A percentile compares a stretch with the other conserved stretches of the same genome.
These are phyloP conservation scores for Chascanopsetta lugubris DNA, from an alignment of 2,113 vertebrate genomes.

Conservation along the genomic window DNA sequence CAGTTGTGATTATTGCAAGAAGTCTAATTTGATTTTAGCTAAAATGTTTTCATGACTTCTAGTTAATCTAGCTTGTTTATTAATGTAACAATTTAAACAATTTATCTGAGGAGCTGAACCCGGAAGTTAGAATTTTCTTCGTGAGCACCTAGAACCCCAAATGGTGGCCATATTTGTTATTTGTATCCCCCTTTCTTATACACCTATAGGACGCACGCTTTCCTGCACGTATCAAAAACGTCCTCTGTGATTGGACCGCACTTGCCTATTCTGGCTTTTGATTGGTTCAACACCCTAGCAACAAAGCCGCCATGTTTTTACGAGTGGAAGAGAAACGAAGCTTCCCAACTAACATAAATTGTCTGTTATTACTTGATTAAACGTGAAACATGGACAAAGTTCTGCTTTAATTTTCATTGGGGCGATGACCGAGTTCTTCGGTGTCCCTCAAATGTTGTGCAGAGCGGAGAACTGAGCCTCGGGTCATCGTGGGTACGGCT, in stretches of 20 bases:
- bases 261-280: slow-evolving; percentile 56
- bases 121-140: too few species aligned
- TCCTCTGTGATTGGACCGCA: slow-evolving; percentile 64
- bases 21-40: too few species aligned
- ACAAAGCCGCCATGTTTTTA: slow-evolving; percentile 77
- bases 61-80: too few species aligned
- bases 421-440: slow-evolving; percentile 4
- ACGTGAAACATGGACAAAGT: not conserved
- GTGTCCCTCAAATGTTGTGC: slow-evolving; percentile 20
- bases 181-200: too few species aligned
- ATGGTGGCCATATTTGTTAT: too few species aligned
- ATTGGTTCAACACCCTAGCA: slow-evolving; percentile 76
- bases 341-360: slow-evolving; percentile 28
- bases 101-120: too few species aligned
- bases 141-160: too few species aligned
- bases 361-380: not conserved
- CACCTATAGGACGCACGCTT: slow-evolving; percentile 24
- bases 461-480: slow-evolving; percentile 29
- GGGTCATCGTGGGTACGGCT: slow-evolving; percentile 72
- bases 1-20: too few species aligned
- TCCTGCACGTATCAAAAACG: slow-evolving; percentile 81
- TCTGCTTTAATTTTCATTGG: not conserved
- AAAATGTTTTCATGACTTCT: too few species aligned
- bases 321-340: slow-evolving; percentile 46
- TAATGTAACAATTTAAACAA: too few species aligned